Evolutionary conservation across 2,888 invertebrate genomes (phyloP), one percentile per base, ranked within the genome.

Genomic region (Synanthedon myopaeformis): DNA sequence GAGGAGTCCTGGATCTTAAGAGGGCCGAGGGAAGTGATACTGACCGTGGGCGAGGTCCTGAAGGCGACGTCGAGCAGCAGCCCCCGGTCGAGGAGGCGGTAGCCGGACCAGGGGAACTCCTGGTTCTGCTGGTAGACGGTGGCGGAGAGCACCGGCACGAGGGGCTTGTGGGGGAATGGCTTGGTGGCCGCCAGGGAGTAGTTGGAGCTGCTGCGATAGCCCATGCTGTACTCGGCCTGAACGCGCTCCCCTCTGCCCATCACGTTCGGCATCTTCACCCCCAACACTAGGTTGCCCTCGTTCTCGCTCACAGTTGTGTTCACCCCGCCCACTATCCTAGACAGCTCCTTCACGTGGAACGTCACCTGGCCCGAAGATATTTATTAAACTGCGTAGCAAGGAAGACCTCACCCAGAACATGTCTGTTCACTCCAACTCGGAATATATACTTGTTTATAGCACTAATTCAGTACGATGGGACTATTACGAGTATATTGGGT

Each of bases 261-360:
- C 53, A 96, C 80, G 84, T 98, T 98, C 0, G 96, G 96, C 59
- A 94, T 84, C 63, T 92, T 90, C 53, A 94, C 83, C 86, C 88
- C 92, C 11, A 94, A 78, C 19, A 93, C 91, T 41, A 97, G 74
- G 19, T 95, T 94, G 1, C 96, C 97, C 73, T 98, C 97, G 74
- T 97, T 97, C 72, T 96, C 95, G 23, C 96, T 96, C 57, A 97
- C 92, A 61, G 94, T 91, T 0, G 97, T 96, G 68, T 93, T 95
- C 42, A 97, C 89, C 0, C 94, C 94, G 14, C 97, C 98, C 53
- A 93, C 91, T 19, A 97, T 74, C n/a, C 95, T 87, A 13, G 93
- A 92, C 61, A 93, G 74, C 80, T 99, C 98, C 54, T 90, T 90
- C 48, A 97, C 97, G 61, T 92, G 91, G 71, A 97, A 97, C 17